Evolutionary conservation across 2,113 vertebrate genomes (phyloP).

Genomic region (Halcyon senegalensis): DNA sequence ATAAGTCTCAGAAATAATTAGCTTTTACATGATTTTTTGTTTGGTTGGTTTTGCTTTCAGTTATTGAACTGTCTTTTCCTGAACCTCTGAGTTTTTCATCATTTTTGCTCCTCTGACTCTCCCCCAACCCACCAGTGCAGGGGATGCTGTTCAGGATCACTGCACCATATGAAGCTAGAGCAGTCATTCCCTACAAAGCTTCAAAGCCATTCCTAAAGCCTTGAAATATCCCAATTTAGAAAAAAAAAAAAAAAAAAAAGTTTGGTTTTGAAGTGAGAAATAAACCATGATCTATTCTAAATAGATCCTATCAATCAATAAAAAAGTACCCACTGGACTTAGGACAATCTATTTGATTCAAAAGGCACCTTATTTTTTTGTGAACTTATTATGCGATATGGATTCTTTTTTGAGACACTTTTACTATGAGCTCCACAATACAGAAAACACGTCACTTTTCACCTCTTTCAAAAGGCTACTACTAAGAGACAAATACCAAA

Average conservation of each 20-base stretch:
- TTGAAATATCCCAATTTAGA: neutral
- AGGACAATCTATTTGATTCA: neutral
- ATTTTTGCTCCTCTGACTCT: neutral
- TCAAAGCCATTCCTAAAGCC: neutral
- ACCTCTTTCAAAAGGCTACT: neutral
- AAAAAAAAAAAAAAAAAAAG: too few species aligned
- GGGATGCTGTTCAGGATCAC: neutral
- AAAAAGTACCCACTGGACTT: neutral
- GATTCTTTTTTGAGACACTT: neutral
- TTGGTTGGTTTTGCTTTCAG: neutral
- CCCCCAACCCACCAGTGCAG: neutral
- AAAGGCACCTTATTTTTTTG: neutral
- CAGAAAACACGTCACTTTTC: neutral
- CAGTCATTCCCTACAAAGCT: neutral
- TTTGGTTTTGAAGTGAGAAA: neutral
- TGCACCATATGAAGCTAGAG: neutral
- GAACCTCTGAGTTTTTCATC: neutral
- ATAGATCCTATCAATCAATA: too few species aligned
- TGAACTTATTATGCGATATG: neutral
- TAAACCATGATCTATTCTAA: neutral
- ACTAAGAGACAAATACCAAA: neutral
- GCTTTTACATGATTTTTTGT: neutral
- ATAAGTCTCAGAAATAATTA: neutral
- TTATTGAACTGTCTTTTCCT: neutral
- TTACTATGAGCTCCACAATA: neutral